These are phyloP conservation scores for Sphecodes monilicornis DNA, from an alignment of 2,888 invertebrate genomes.

Conservation along the genomic window DNA sequence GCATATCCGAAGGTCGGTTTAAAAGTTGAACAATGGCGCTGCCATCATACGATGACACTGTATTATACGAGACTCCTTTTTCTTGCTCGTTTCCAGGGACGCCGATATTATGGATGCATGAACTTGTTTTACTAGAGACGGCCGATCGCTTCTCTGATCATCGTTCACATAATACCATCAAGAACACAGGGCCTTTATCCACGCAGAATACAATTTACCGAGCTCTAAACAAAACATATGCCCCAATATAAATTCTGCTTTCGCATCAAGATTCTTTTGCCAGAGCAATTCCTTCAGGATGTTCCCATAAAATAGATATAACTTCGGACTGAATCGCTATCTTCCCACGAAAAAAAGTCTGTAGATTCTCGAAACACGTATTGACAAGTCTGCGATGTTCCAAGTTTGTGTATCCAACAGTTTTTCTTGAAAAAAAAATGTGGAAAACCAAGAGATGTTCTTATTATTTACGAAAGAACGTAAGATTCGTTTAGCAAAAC, in stretches of 20 bases:
- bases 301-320: neutral
- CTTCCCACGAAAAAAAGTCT: neutral
- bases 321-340: neutral
- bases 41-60: slow-evolving; percentile 43
- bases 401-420: neutral
- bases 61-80: slow-evolving; percentile 43
- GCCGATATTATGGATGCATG: slow-evolving; percentile 46
- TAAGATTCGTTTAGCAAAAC: neutral
- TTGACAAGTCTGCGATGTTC: no score
- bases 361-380: neutral
- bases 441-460: no score
- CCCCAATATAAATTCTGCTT: neutral
- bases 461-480: neutral
- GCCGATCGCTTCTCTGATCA: slow-evolving; percentile 15
- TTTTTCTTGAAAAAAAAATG: no score
- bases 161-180: slow-evolving; percentile 26
- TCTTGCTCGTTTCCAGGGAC: slow-evolving; percentile 42
- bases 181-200: neutral
- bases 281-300: neutral
- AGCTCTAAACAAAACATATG: slow-evolving; percentile 24
- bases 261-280: slow-evolving; percentile 5
- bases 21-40: slow-evolving; percentile 56
- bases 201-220: slow-evolving; percentile 14
- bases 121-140: slow-evolving; percentile 43
- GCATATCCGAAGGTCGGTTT: slow-evolving; percentile 47